phyloP scores from a whole-genome alignment of 2,797 vertebrate genomes.

The Anniella stebbinsi region DNA sequence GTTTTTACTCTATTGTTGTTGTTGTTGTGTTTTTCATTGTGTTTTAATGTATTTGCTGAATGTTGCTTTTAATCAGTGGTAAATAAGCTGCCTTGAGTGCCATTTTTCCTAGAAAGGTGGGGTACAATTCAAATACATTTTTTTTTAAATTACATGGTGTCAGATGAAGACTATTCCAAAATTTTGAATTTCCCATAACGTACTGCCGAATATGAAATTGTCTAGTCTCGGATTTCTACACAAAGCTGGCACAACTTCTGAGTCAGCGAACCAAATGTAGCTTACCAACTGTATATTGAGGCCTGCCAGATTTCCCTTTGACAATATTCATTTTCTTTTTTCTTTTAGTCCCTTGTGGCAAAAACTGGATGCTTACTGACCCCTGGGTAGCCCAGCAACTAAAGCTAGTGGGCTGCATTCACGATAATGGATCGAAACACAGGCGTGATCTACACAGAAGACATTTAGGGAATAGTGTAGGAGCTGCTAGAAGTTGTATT shows the following conservation, averaged over 20 bases:
- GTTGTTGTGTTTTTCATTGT: no score
- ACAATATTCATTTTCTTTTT: not conserved
- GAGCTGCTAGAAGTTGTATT: not conserved
- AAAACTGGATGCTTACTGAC: not conserved
- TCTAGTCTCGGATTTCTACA: not conserved
- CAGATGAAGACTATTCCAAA: not conserved
- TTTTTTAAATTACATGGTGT: not conserved
- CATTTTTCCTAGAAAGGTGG: no score
- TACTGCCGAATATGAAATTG: not conserved
- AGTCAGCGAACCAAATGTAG: not conserved
- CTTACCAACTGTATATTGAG: not conserved
- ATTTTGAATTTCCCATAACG: not conserved
- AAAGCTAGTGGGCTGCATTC: not conserved
- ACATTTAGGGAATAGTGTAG: not conserved
- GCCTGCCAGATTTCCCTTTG: no score
- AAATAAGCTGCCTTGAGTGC: no score
- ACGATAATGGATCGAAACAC: not conserved
- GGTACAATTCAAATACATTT: no score
- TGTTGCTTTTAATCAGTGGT: no score
- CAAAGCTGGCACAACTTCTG: no score
- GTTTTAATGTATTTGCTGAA: no score
- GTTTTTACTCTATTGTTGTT: no score
- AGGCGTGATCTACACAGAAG: not conserved
- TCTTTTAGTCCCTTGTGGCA: not conserved
- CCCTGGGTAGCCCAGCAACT: not conserved